A percentile compares a stretch with the other conserved stretches of the same genome.
These are phyloP conservation scores for Clostera curtula DNA, from an alignment of 2,888 invertebrate species.

Conservation along the genomic window DNA sequence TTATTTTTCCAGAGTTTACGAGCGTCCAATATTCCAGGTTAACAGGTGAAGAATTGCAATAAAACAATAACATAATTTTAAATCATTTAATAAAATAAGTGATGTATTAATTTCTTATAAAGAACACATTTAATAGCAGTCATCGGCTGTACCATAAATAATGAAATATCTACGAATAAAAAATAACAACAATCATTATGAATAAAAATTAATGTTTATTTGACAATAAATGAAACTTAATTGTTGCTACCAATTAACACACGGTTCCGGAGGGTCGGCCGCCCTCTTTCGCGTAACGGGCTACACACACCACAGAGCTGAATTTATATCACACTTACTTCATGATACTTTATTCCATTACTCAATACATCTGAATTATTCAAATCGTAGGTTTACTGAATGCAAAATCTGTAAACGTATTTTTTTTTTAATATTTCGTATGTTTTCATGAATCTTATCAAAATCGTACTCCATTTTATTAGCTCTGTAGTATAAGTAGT, in stretches of 20 bases:
- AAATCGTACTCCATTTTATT: no score
- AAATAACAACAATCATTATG: conserved; percentile 14
- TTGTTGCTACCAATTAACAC: conserved; percentile 27
- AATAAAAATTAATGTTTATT: conserved; percentile 10
- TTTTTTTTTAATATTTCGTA: no score
- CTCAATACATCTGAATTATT: no score
- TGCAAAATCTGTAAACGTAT: no score
- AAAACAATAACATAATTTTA: conserved; percentile 36
- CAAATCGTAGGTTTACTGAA: no score
- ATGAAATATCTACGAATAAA: conserved; percentile 27
- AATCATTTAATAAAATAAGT: conserved; percentile 74
- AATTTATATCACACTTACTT: no score
- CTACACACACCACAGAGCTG: no score
- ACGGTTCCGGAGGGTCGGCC: conserved; percentile 22
- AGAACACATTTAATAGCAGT: conserved; percentile 69
- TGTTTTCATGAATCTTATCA: no score
- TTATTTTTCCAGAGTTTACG: no score
- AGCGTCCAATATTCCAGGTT: conserved; percentile 1
- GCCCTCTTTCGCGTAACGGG: conserved; percentile 6
- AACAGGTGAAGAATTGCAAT: conserved; percentile 4
- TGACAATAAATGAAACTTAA: conserved; percentile 12
- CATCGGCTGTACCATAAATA: conserved; percentile 44
- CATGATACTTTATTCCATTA: no score
- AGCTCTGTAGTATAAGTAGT: no score
- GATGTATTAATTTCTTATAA: conserved; percentile 65